phyloP scores from a whole-genome alignment of 2,888 invertebrate species.

The Yponomeuta evonymella region DNA sequence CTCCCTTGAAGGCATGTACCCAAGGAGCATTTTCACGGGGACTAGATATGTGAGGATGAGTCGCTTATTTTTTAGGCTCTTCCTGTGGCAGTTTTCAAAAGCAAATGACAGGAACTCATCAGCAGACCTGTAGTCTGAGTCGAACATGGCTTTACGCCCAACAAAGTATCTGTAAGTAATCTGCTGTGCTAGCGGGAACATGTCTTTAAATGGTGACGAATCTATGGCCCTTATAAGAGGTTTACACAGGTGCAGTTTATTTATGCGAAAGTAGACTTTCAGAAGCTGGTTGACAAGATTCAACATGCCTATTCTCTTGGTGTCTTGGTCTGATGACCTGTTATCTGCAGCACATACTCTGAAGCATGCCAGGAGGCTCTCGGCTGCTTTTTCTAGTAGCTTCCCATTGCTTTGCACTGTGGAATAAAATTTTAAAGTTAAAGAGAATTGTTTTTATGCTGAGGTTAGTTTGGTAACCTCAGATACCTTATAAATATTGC shows the following conservation, averaged over 20 bases:
- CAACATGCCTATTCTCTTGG: conserved; percentile 97
- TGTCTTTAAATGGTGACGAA: conserved; percentile 91
- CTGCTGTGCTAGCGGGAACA: conserved; percentile 93
- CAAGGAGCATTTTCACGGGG: conserved; percentile 97
- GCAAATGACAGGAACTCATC: conserved; percentile 95
- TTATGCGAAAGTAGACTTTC: conserved; percentile 94
- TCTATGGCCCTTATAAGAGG: conserved; percentile 98
- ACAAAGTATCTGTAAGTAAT: conserved; percentile 98
- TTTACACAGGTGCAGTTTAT: conserved; percentile 91
- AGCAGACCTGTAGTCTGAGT: conserved; percentile 95
- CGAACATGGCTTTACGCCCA: conserved; percentile 98
- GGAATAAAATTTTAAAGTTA: neutral
- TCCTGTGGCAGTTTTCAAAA: conserved; percentile 91
- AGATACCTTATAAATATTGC: too few relatives aligned
- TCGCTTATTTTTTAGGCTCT: conserved; percentile 89
- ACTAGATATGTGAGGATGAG: conserved; percentile 95
- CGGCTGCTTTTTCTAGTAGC: conserved; percentile 94
- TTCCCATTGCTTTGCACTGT: conserved; percentile 77
- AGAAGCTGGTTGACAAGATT: conserved; percentile 97
- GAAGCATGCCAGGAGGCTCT: conserved; percentile 94
- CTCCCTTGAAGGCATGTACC: conserved; percentile 91
- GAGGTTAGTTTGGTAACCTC: too few relatives aligned
- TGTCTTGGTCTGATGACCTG: conserved; percentile 90
- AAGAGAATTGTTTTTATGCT: too few relatives aligned
- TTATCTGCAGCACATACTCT: conserved; percentile 96